These are phyloP conservation scores for Platyura marginata DNA, from an alignment of 1,140 invertebrate genomes.

Conservation along the genomic window DNA sequence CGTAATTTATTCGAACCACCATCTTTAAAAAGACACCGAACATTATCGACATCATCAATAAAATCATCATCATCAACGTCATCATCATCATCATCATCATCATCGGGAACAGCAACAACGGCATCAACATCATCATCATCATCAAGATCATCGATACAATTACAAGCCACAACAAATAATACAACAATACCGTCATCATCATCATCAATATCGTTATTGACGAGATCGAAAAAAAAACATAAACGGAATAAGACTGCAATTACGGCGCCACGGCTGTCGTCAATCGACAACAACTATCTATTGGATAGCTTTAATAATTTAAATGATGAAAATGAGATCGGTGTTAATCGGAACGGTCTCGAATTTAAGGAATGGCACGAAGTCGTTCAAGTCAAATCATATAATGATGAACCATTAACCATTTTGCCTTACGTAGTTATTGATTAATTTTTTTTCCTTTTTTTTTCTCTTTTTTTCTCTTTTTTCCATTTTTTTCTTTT, in stretches of 20 bases:
- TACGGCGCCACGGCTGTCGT: not conserved
- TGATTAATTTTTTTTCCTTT: too few species aligned
- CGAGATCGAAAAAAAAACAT: not conserved
- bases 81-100: too few species aligned
- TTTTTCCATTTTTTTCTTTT: too few species aligned
- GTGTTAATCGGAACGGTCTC: not conserved
- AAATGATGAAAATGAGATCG: not conserved
- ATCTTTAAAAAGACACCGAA: not conserved
- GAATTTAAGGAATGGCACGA: conserved; percentile 66
- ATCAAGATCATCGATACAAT: too few species aligned
- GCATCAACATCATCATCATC: too few species aligned
- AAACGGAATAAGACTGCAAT: too few species aligned
- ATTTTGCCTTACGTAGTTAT: conserved; percentile 83
- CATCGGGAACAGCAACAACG: too few species aligned
- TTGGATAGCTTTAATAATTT: conserved; percentile 4
- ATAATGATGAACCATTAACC: conserved; percentile 52
- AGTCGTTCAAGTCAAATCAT: conserved; percentile 46
- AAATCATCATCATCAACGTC: not conserved
- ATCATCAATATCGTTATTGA: not conserved
- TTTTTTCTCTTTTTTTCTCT: too few species aligned
- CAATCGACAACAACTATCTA: conserved; percentile 1
- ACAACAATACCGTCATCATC: not conserved
- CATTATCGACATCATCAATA: not conserved
- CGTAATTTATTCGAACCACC: not conserved
- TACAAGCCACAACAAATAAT: too few species aligned